Conservation (phyloP, 2,888 invertebrate species). For the Kuschelorhynchus macadamiae region DNA sequence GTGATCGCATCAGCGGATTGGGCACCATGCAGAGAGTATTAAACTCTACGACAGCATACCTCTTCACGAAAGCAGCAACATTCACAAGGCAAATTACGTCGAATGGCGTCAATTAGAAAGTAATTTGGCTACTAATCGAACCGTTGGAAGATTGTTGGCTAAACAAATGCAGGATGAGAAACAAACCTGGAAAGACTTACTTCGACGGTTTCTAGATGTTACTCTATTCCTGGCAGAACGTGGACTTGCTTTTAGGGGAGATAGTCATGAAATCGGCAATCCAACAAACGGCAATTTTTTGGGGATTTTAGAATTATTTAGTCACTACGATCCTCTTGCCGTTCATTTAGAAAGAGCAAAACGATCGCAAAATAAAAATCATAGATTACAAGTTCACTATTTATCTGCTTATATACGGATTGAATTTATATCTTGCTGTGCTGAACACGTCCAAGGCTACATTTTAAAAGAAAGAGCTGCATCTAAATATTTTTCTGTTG, state of each 20-base stretch:
- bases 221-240: background rate
- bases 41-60: too few relatives aligned
- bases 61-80: background rate
- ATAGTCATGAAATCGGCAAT: background rate
- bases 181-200: background rate
- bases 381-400: constrained; percentile 17
- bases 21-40: too few relatives aligned
- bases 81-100: background rate
- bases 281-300: too few relatives aligned
- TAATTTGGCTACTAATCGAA: background rate
- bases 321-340: too few relatives aligned
- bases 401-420: background rate
- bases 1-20: too few relatives aligned
- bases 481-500: constrained; percentile 19
- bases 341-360: too few relatives aligned
- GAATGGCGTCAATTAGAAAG: background rate
- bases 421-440: constrained; percentile 8
- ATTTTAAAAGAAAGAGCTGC: constrained; percentile 16
- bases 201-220: background rate
- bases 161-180: background rate
- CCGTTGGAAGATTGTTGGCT: background rate
- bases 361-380: constrained; percentile 9
- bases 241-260: background rate
- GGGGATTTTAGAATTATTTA: too few relatives aligned
- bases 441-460: constrained; percentile 5